Evolutionary conservation across 2,797 vertebrate species (phyloP).

Genomic region (Halcyon badia): DNA sequence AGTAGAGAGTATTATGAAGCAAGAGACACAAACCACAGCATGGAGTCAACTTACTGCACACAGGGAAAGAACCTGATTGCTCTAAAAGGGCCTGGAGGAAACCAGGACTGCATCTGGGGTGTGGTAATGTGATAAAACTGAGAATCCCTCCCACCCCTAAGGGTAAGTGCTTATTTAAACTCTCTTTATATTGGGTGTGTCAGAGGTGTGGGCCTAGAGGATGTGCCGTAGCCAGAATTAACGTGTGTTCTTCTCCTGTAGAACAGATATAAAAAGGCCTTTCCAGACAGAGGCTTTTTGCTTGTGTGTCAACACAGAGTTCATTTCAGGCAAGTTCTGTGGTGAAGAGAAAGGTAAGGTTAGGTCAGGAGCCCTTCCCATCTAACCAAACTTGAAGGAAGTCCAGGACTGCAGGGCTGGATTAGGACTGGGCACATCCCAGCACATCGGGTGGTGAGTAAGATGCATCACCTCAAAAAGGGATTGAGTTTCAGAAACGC

Average conservation of each 20-base stretch:
- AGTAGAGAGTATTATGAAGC: neutral
- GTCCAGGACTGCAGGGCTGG: slow-evolving; percentile 42
- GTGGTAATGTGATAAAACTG: slow-evolving; percentile 34
- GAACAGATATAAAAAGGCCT: slow-evolving; percentile 22
- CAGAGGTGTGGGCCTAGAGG: slow-evolving; percentile 25
- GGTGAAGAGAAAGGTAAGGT: slow-evolving; percentile 49
- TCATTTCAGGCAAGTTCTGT: slow-evolving; percentile 44
- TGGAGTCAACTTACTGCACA: rapidly evolving
- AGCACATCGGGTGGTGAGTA: neutral
- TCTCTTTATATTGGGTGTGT: slow-evolving; percentile 34
- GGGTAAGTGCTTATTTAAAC: slow-evolving; percentile 50
- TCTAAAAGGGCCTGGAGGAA: slow-evolving; percentile 43
- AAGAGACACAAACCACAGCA: neutral
- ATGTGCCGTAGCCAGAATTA: slow-evolving; percentile 53
- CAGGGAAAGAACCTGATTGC: neutral
- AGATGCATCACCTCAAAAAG: neutral
- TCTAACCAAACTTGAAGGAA: slow-evolving; percentile 40
- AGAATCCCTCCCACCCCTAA: slow-evolving; percentile 47
- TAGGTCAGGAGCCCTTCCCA: slow-evolving; percentile 59
- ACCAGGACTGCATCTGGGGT: neutral
- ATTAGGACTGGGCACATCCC: slow-evolving; percentile 49
- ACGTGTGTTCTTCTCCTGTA: neutral
- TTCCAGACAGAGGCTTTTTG: slow-evolving; percentile 39
- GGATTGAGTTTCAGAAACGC: neutral
- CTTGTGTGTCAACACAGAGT: slow-evolving; percentile 27